phyloP scores from a whole-genome alignment of 2,113 vertebrate species.

The Megatriorchis doriae region DNA sequence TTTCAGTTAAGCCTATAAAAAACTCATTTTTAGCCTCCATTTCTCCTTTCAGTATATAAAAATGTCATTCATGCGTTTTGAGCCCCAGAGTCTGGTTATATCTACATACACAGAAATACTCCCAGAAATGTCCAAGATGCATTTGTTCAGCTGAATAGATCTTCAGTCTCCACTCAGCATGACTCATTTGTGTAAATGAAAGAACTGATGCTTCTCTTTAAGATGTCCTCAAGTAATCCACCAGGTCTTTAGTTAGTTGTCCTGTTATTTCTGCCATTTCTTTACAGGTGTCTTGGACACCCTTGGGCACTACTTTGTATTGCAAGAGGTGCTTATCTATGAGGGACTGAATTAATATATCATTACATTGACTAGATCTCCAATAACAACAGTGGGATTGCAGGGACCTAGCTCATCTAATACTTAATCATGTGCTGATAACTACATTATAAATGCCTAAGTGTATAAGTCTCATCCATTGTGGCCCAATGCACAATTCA shows the following conservation, averaged over 20 bases:
- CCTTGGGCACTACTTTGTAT: neutral
- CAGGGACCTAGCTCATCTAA: neutral
- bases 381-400: neutral
- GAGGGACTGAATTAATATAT: neutral
- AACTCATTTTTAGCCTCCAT: neutral
- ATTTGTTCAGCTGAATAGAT: neutral
- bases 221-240: neutral
- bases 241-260: neutral
- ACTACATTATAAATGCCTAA: neutral
- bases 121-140: neutral
- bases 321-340: neutral
- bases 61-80: neutral
- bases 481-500: neutral
- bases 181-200: neutral
- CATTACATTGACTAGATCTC: neutral
- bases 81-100: neutral
- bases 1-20: neutral
- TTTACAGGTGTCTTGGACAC: neutral
- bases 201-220: neutral
- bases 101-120: neutral
- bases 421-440: neutral
- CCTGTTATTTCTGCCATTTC: neutral
- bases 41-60: neutral
- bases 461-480: neutral
- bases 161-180: neutral